Evolutionary conservation across 2,797 vertebrate genomes (phyloP), one percentile per base, ranked within the genome.

Genomic region (Fundulus diaphanus): DNA sequence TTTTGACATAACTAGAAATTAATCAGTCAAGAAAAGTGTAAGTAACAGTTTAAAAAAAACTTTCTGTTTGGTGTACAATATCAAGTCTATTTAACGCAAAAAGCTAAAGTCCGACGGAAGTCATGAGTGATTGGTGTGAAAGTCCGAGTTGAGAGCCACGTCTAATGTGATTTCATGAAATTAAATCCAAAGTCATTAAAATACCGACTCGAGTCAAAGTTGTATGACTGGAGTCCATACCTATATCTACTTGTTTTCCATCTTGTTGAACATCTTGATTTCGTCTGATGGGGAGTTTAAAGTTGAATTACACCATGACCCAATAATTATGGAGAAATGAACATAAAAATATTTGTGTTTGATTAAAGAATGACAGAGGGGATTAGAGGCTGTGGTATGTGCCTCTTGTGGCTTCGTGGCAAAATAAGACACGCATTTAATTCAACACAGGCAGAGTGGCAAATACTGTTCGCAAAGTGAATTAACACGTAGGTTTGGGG

Each of bases 361-460:
- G 49, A 82, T 84, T 73, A 42, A 78, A 68, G 67, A 78, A 78
- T 80, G 79, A 73, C 52, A 12, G 57, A 70, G 22, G 52, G 18
- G 74, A 84, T 66, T 29, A 81, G 22, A 71, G 77, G 80, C 78
- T 82, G 71, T 44, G 29, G 42, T 40, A 72, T 79, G 70, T 52
- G 57, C 71, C 52, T 67, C 66, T 68, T 81, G 68, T 44, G 71
- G 75, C 79, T 87, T 67, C n/a, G 7, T 7, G n/a, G 42, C 66
- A 78, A 15, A 66, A 63, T 63, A 63, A 37, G 20, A 63, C 35
- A 37, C 59, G 42, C 29, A 70, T 9, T 40, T 70, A 68, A 83
- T 76, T 80, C 63, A 74, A 76, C 3, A 82, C 15, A 72, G 65
- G 67, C 54, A 68, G 68, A 70, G 52, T 31, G 56, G 31, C 24